phyloP scores from a whole-genome alignment of 2,797 vertebrate species.

The Poeciliopsis presidionis region DNA sequence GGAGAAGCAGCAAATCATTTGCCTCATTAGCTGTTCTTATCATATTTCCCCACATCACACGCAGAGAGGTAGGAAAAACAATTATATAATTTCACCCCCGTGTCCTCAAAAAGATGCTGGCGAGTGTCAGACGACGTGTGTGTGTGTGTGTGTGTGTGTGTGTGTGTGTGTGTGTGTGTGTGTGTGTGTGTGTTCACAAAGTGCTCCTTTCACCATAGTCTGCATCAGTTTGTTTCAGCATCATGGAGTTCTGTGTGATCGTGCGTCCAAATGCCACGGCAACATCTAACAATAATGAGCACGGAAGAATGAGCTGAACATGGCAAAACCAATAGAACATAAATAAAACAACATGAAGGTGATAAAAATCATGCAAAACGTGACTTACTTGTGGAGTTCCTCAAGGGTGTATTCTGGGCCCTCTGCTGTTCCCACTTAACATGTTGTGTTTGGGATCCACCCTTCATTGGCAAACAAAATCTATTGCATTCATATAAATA shows the following conservation, averaged over 20 bases:
- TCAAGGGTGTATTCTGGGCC: not conserved
- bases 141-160: too few relatives aligned
- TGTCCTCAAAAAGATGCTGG: conserved; percentile 30
- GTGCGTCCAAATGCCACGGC: not conserved
- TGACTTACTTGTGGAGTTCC: not conserved
- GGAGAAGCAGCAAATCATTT: conserved; percentile 34
- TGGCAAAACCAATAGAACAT: not conserved
- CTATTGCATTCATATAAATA: not conserved
- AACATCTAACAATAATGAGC: not conserved
- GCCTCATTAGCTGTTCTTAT: conserved; percentile 62
- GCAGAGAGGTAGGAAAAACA: conserved; percentile 30
- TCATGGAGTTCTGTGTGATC: not conserved
- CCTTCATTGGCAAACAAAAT: not conserved
- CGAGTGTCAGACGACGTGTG: not conserved
- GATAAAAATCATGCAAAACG: not conserved
- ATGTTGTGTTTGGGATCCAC: not conserved
- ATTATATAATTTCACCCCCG: conserved; percentile 41
- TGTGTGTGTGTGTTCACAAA: not conserved
- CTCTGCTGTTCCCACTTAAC: not conserved
- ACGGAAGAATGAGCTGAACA: not conserved
- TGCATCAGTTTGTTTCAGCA: not conserved
- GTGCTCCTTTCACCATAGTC: not conserved
- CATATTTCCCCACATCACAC: conserved; percentile 40
- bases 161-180: not conserved
- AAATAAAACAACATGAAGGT: not conserved